Conservation (phyloP, 2,113 vertebrate genomes). For the Polyodon spathula region DNA sequence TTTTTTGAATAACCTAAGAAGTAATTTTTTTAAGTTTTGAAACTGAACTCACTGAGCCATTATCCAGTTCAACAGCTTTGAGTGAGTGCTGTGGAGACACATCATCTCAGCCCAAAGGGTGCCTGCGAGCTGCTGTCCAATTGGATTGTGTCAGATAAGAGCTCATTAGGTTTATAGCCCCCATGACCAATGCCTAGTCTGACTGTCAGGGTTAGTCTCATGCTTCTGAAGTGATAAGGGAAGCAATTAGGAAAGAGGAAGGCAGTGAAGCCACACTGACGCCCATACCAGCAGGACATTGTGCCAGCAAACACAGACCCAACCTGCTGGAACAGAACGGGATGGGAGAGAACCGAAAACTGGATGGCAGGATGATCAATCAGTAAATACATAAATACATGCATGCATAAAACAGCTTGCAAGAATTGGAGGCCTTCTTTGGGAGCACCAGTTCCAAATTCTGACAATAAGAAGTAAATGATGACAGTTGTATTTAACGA, state of each 20-base stretch:
- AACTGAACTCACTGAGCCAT: too few species aligned
- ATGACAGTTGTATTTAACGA: too few species aligned
- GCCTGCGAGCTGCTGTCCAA: constrained; percentile 53
- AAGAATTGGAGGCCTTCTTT: too few species aligned
- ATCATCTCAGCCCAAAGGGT: constrained; percentile 45
- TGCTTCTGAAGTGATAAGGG: constrained; percentile 55
- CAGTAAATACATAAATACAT: too few species aligned
- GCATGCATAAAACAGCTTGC: too few species aligned
- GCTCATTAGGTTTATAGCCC: constrained; percentile 71
- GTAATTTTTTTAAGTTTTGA: too few species aligned
- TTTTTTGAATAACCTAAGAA: too few species aligned
- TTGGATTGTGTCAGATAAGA: constrained; percentile 51
- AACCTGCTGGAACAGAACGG: too few species aligned
- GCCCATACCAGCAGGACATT: constrained; percentile 36
- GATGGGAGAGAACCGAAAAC: too few species aligned
- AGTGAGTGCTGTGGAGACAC: constrained; percentile 43
- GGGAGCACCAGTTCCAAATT: too few species aligned
- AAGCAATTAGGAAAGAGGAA: constrained; percentile 51
- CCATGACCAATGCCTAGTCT: constrained; percentile 48
- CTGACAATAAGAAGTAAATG: too few species aligned
- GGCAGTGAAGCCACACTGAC: constrained; percentile 37
- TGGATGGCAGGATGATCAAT: too few species aligned
- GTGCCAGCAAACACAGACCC: background rate
- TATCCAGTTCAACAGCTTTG: constrained; percentile 17
- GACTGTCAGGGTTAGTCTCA: constrained; percentile 53